Evolutionary conservation across 2,888 invertebrate genomes (phyloP), one percentile per base, ranked within the genome.

Genomic region (Scaptomyza polygonia): DNA sequence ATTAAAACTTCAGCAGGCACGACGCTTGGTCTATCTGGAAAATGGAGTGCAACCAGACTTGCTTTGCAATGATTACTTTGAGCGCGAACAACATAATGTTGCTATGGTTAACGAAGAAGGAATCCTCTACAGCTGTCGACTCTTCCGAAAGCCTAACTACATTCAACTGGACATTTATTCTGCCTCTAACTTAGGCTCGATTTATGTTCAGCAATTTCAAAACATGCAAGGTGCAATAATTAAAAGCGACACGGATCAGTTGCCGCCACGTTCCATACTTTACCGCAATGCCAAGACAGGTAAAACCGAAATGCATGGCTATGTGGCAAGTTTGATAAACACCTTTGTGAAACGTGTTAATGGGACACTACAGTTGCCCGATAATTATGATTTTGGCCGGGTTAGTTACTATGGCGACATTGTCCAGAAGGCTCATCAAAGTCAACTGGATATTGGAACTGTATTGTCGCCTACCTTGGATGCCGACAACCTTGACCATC

Each of bases 181-280:
- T 9, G 2, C 3, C 25, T 3, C 21, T 25, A 0, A 18, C 2
- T n/a, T 0, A 8, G 39, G 0, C 0, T 8, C 30, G 0, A 59
- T 85, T n/a, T 86, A 64, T 12, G 56, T 71, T 12, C 61, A 87
- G 48, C 75, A 79, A 21, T 80, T 87, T 30, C 21, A 5, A 0
- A 65, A 86, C 12, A 78, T 87, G 82, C 52, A 42, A 0, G 76
- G 88, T 0, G 42, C 40, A 0, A 0, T 42, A 0, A 72, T 86
- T 0, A 40, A 7, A n/a, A 77, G 57, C 0, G 62, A 72, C 7
- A 39, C 72, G 0, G 79, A 86, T 62, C 67, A 75, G 4, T 2
- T 74, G 30, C 57, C 66, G 3, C 88, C 88, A 1, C 58, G 77
- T 1, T 55, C 81, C 4, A 74, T 88, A 40, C 11, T 69, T 3